These are phyloP conservation scores for Plebejus melissa DNA, from an alignment of 2,888 invertebrate species.

Conservation along the genomic window DNA sequence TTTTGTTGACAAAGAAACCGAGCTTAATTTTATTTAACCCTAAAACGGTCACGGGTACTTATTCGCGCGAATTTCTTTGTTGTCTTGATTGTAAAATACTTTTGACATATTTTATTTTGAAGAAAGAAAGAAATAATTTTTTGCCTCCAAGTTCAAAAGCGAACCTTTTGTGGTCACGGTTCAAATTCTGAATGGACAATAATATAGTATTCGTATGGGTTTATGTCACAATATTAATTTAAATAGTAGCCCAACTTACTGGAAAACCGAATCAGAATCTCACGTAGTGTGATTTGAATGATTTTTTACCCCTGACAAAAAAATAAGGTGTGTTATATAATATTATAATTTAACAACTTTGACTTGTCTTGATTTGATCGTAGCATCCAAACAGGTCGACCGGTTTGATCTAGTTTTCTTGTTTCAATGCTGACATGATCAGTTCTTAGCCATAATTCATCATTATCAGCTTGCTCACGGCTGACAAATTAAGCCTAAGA, in stretches of 20 bases:
- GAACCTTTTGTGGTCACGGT: not conserved
- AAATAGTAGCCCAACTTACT: not conserved
- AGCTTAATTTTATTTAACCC: not conserved
- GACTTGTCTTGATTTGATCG: too few species aligned
- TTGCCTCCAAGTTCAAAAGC: not conserved
- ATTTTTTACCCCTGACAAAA: too few species aligned
- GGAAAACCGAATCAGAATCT: not conserved
- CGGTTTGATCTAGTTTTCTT: too few species aligned
- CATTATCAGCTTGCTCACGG: not conserved
- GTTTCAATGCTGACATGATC: too few species aligned
- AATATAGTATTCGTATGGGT: not conserved
- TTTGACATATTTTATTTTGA: not conserved
- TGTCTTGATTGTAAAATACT: not conserved
- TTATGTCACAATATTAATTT: not conserved
- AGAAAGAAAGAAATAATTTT: not conserved
- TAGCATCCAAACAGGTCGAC: too few species aligned
- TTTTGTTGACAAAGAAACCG: not conserved
- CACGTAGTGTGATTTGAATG: too few species aligned
- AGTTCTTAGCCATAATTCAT: not conserved
- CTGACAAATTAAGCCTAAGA: not conserved
- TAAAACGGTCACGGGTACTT: not conserved
- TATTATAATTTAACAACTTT: too few species aligned
- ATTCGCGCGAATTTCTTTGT: not conserved
- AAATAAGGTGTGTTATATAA: too few species aligned
- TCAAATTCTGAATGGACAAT: not conserved